Evolutionary conservation across 2,113 vertebrate species (phyloP), one percentile per base, ranked within the genome.

Genomic region (Danionella cerebrum): DNA sequence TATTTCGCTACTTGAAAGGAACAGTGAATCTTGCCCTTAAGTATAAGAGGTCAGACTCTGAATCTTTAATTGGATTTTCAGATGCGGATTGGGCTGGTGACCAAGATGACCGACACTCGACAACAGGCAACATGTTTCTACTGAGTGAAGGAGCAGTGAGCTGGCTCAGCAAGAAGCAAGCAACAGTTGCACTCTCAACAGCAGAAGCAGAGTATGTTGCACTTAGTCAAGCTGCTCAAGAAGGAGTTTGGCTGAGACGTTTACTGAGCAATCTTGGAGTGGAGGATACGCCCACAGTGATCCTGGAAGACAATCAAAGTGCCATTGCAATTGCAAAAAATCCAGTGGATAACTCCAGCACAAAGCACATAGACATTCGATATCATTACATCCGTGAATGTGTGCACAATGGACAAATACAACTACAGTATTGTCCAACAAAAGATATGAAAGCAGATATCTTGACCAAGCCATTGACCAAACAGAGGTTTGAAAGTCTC

Each of bases 381-480:
- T 35, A 64, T 11, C 25, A 64, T 25, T 64, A 50, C 60, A 65
- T 48, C 11, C 19, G 11, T 64, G 44, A 50, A 36, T 44, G 39
- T 60, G 57, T 60, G 38, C 57, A 65, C 31, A 38, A 65, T 65
- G 47, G 60, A 24, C 16, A 65, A 38, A 64, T 48, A 31, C 29
- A 65, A 50, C 44, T 65, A 21, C 5, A 25, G 18, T 52, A 52
- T 2, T 51, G 62, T 38, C 47, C 47, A 24, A 51, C 62, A 65
- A n/a, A 65, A 51, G 62, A 51, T 24, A 59, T 42, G 55, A 59
- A 59, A 22, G 55, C 55, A 59, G 55, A 59, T 59, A 42, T 44
- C 57, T 38, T 59, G 21, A 59, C 57, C 36, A 59, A 59, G 13
- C 38, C 38, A 42, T 27, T 59, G 21, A 21, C 24, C 8, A 58